Base-by-base conservation (phyloP, 2,113 vertebrate genomes). In the Plecturocebus donacophilus region DNA sequence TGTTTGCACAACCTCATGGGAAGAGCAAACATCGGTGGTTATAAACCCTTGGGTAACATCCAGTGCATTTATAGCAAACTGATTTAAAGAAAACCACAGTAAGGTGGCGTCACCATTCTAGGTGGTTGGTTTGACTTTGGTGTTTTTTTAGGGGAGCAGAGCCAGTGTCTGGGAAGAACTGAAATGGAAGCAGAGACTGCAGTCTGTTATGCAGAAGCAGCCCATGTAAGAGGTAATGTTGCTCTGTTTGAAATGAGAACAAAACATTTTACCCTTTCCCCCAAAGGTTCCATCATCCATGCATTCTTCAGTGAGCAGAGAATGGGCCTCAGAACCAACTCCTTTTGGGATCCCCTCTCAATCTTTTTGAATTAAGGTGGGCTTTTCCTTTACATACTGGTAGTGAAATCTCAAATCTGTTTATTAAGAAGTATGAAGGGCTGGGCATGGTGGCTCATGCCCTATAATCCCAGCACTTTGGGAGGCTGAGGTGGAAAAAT, bases 11-110 rank as follows among this genome's bases (percentile, higher is more conserved):
- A 19, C 25, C 40, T 95, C 52, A 12, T 30, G 81, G 79, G 71
- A 90, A 88, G 70, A 95, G n/a, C 66, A 90, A 27, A 92, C 52
- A 90, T 2, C 80, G 71, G 14, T 77, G 84, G 45, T 91, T 58
- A 38, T 47, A 58, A 30, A 80, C 83, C 52, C 47, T 42, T 80
- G 27, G 80, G 85, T 81, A 58, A 75, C 6, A 19, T 66, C 32
- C 58, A 30, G 21, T 71, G 68, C 80, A 25, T 25, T 30, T 71
- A 30, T 61, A 49, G 47, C n/a, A 84, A 42, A 76, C 73, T 70
- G 42, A 9, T 47, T 38, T 79, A 30, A 73, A 47, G 68, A 81
- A 56, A 90, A 80, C 54, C 49, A 16, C 17, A 82, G 38, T 32
- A 17, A 64, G 6, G 52, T 25, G 66, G 80, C 76, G 70, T 82